These are phyloP conservation scores for Ditylenchus weischeri DNA, from an alignment of 2,888 invertebrate genomes.

Conservation along the genomic window DNA sequence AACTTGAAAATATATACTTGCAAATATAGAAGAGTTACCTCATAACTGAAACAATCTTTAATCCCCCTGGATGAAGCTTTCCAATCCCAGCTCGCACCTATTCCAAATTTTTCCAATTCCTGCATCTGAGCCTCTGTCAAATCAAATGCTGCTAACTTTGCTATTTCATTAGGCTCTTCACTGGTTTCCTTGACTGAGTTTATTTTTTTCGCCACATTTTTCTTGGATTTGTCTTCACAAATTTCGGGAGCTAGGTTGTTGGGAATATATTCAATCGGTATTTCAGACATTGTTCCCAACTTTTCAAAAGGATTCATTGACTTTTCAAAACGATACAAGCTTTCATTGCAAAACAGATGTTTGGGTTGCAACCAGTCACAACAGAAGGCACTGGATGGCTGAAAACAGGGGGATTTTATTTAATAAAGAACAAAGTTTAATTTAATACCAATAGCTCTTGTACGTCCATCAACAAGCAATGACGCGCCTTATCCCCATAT, in stretches of 20 bases:
- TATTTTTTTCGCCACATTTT: background rate
- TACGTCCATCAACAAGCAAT: background rate
- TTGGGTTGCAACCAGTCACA: conserved; percentile 3
- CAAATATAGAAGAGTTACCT: background rate
- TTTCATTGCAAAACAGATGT: background rate
- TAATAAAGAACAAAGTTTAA: background rate
- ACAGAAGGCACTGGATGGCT: conserved; percentile 1
- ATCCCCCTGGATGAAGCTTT: background rate
- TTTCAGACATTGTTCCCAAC: background rate
- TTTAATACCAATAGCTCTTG: background rate
- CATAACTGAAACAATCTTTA: background rate
- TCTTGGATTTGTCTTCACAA: background rate
- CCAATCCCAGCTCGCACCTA: background rate
- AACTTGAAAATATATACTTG: background rate
- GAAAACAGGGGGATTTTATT: background rate
- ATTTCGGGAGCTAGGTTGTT: background rate
- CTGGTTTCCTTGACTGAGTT: background rate
- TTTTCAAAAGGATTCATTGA: background rate
- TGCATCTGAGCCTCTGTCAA: background rate
- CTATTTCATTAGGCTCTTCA: background rate
- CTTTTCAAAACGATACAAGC: background rate
- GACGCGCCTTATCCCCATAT: background rate
- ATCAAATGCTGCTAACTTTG: background rate
- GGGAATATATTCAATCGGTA: background rate
- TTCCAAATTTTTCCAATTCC: background rate